These are phyloP conservation scores for Blastomussa wellsi DNA, from an alignment of 92 coral and sea anemone species.

Conservation along the genomic window DNA sequence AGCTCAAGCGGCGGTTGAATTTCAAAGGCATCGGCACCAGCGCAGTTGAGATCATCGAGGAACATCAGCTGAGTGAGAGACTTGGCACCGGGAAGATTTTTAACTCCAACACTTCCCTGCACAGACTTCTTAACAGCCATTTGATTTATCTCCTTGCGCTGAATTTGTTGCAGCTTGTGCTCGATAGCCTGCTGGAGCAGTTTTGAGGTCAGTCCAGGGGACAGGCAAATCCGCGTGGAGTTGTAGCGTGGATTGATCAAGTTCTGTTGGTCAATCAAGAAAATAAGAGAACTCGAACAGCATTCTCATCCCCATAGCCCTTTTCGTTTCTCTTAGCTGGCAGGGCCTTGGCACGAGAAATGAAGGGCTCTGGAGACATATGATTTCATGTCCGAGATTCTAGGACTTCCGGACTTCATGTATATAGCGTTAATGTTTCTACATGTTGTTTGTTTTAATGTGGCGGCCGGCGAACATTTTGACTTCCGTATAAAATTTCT, in stretches of 20 bases:
- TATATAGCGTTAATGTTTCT: too few relatives aligned
- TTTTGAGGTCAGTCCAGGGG: slow-evolving; percentile 79
- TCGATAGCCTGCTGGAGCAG: slow-evolving; percentile 86
- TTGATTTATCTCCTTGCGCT: slow-evolving; percentile 77
- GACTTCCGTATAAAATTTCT: too few relatives aligned
- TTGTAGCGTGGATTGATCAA: slow-evolving; percentile 83
- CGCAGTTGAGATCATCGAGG: slow-evolving; percentile 86
- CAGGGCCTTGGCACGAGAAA: too few relatives aligned
- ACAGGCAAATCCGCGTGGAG: slow-evolving; percentile 80
- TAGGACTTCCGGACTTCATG: too few relatives aligned
- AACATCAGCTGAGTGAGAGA: slow-evolving; percentile 67
- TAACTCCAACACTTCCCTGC: slow-evolving; percentile 31
- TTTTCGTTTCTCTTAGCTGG: too few relatives aligned
- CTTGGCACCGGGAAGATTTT: slow-evolving; percentile 42
- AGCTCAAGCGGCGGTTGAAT: slow-evolving; percentile 90
- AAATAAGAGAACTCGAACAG: not conserved
- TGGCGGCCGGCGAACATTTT: too few relatives aligned
- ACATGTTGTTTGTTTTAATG: too few relatives aligned
- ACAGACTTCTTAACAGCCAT: slow-evolving; percentile 35
- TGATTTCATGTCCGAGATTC: too few relatives aligned
- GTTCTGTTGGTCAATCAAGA: slow-evolving; percentile 52
- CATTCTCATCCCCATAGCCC: not conserved
- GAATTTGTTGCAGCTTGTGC: slow-evolving; percentile 61
- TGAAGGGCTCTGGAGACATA: too few relatives aligned
- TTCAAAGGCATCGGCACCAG: slow-evolving; percentile 72